phyloP scores from a whole-genome alignment of 1,140 invertebrate species.

The Stegodyphus mimosarum region DNA sequence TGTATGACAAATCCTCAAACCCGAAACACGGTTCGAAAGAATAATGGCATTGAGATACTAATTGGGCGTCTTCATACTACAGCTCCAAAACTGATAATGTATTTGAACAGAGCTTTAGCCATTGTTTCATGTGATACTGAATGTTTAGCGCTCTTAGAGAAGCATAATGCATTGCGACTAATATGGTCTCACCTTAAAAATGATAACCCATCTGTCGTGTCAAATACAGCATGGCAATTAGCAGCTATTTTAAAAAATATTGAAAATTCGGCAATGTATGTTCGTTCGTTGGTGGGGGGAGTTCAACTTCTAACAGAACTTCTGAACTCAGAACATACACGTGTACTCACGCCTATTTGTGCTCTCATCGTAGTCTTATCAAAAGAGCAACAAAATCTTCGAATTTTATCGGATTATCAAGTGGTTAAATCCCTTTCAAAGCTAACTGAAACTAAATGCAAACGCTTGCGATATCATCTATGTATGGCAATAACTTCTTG shows the following conservation, averaged over 20 bases:
- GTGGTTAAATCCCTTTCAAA: conserved; percentile 28
- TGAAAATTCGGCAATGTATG: conserved; percentile 17
- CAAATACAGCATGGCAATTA: conserved; percentile 46
- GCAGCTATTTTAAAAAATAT: conserved; percentile 42
- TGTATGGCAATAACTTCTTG: conserved; percentile 48
- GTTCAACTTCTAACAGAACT: conserved; percentile 35
- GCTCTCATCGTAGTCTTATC: conserved; percentile 36
- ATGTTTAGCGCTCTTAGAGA: conserved; percentile 26
- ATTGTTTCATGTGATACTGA: conserved; percentile 20
- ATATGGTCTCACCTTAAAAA: conserved; percentile 45
- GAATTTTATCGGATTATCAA: conserved; percentile 36
- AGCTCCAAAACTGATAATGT: conserved; percentile 36
- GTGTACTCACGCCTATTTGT: conserved; percentile 30
- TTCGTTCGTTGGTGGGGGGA: conserved; percentile 32
- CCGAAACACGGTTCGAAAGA: conserved; percentile 37
- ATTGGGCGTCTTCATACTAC: conserved; percentile 42
- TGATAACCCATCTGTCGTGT: conserved; percentile 16
- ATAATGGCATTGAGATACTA: conserved; percentile 44
- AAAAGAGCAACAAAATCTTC: conserved; percentile 28
- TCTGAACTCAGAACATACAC: conserved; percentile 8
- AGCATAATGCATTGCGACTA: conserved; percentile 25
- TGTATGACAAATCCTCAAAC: conserved; percentile 23
- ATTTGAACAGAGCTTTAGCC: conserved; percentile 49
- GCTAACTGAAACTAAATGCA: conserved; percentile 23
- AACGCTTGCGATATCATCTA: conserved; percentile 32